Conservation (phyloP, 2,888 invertebrate genomes). For the Acanthosepion lycidas region DNA sequence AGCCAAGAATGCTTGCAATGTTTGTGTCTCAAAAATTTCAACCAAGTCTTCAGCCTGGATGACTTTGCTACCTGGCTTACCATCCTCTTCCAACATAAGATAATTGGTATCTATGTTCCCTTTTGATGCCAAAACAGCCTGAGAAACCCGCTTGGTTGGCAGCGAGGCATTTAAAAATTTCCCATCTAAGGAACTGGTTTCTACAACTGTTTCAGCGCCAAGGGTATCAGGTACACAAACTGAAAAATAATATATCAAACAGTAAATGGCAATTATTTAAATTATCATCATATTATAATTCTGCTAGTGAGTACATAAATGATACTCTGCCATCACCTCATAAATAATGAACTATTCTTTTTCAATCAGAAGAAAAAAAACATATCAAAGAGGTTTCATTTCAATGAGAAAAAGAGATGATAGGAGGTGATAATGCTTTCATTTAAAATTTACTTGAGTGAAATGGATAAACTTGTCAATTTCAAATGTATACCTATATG, state of each 20-base stretch:
- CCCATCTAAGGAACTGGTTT: slow-evolving; percentile 39
- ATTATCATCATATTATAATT: too few species aligned
- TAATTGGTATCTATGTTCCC: slow-evolving; percentile 34
- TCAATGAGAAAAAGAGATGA: too few species aligned
- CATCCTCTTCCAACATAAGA: slow-evolving; percentile 34
- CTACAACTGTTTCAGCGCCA: slow-evolving; percentile 47
- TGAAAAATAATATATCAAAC: not conserved
- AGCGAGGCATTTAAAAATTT: slow-evolving; percentile 40
- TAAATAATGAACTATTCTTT: too few species aligned
- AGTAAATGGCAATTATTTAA: too few species aligned
- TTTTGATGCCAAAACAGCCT: not conserved
- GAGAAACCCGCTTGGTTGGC: slow-evolving; percentile 35
- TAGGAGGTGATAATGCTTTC: too few species aligned
- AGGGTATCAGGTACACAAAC: slow-evolving; percentile 47
- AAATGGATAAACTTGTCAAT: too few species aligned
- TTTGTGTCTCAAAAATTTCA: slow-evolving; percentile 44
- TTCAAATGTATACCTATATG: too few species aligned
- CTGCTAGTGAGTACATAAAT: too few species aligned
- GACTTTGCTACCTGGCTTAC: slow-evolving; percentile 13
- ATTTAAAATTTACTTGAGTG: too few species aligned
- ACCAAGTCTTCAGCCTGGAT: slow-evolving; percentile 45
- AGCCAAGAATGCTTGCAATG: slow-evolving; percentile 37
- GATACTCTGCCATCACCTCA: too few species aligned
- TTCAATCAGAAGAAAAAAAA: too few species aligned
- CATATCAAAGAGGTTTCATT: too few species aligned